Conservation (phyloP, 2,797 vertebrate species). For the Limnodromus scolopaceus region DNA sequence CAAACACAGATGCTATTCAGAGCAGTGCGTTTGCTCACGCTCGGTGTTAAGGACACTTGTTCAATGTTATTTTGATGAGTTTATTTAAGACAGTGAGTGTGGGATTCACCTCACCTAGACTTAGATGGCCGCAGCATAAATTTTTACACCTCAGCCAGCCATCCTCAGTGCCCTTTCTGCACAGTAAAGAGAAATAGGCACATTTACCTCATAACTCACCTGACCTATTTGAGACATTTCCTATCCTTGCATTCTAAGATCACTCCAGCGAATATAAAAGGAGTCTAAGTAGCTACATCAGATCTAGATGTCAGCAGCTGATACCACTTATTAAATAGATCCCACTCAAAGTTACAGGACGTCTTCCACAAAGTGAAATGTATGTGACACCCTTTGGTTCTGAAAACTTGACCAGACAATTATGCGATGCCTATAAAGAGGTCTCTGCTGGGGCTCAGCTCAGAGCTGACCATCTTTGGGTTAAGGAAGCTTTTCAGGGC, state of each 20-base stretch:
- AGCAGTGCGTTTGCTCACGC: accelerated
- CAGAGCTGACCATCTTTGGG: neutral
- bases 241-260: neutral
- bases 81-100: conserved; percentile 11
- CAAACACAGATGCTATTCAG: conserved; percentile 24
- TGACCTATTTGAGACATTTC: neutral
- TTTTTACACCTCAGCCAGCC: neutral
- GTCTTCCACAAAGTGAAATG: neutral
- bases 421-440: neutral
- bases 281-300: neutral
- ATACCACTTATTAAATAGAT: neutral
- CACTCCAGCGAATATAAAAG: neutral
- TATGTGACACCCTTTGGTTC: neutral
- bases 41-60: neutral
- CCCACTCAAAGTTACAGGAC: neutral
- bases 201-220: neutral
- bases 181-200: neutral
- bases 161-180: neutral
- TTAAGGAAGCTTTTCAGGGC: neutral
- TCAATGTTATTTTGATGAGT: neutral
- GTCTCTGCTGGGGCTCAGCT: neutral
- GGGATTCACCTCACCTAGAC: neutral
- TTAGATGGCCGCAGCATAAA: neutral
- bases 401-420: neutral
- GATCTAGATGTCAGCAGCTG: neutral